phyloP scores from a whole-genome alignment of 2,888 invertebrate genomes.

The Pomacea canaliculata region DNA sequence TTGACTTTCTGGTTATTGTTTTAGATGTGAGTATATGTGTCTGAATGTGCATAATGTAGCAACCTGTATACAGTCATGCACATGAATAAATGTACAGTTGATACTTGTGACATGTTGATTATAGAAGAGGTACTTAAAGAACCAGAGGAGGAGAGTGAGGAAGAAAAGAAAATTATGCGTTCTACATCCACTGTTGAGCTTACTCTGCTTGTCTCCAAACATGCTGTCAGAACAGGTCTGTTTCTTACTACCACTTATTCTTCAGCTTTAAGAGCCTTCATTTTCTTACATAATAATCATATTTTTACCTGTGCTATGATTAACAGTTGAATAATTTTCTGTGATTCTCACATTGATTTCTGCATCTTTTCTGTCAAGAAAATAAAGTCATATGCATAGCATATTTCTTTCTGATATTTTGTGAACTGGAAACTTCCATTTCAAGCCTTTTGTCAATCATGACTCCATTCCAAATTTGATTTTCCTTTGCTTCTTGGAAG shows the following conservation, averaged over 20 bases:
- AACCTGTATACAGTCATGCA: background rate
- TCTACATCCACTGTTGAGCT: conserved; percentile 53
- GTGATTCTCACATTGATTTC: too few species aligned
- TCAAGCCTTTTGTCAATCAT: too few species aligned
- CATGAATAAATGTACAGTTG: too few species aligned
- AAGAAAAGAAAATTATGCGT: conserved; percentile 37
- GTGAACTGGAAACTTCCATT: too few species aligned
- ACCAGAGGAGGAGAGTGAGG: conserved; percentile 39
- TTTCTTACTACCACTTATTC: background rate
- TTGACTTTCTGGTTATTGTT: background rate
- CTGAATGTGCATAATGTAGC: background rate
- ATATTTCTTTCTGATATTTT: too few species aligned
- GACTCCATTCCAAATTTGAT: too few species aligned
- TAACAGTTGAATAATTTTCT: too few species aligned
- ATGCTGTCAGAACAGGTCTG: conserved; percentile 8
- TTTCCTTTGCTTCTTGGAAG: too few species aligned
- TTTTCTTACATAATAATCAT: background rate
- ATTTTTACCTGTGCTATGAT: background rate
- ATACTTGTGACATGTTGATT: too few species aligned
- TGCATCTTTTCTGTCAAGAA: too few species aligned
- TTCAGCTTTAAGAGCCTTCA: background rate
- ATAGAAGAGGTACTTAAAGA: background rate
- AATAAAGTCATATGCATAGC: too few species aligned
- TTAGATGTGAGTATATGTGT: background rate
- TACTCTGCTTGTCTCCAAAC: conserved; percentile 43